A percentile compares a stretch with the other conserved stretches of the same genome.
phyloP scores from a whole-genome alignment of 1,140 invertebrate species.

The Trichoplusia ni region DNA sequence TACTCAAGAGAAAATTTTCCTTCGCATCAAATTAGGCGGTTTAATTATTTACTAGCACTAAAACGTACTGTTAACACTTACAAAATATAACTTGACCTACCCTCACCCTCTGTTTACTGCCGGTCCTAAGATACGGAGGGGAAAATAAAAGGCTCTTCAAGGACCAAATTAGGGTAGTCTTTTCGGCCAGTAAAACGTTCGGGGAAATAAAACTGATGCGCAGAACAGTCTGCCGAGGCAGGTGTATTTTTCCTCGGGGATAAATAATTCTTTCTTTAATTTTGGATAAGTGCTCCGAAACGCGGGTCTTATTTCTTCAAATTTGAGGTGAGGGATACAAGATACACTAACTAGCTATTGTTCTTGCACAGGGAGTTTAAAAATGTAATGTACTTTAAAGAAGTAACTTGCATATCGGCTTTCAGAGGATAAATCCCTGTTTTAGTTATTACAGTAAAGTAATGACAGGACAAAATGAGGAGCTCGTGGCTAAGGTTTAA shows the following conservation, averaged over 20 bases:
- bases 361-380: not conserved
- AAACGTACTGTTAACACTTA: constrained; percentile 62
- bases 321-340: not conserved
- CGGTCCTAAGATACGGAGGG: constrained; percentile 5
- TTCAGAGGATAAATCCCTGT: too few species aligned
- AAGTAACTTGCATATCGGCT: too few species aligned
- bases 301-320: constrained; percentile 27
- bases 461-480: too few species aligned
- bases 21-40: constrained; percentile 75
- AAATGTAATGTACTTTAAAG: too few species aligned
- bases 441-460: too few species aligned
- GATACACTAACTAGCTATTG: not conserved
- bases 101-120: constrained; percentile 29
- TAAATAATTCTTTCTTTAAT: constrained; percentile 50
- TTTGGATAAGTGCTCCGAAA: constrained; percentile 42
- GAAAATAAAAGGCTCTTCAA: constrained; percentile 40
- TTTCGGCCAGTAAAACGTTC: constrained; percentile 61
- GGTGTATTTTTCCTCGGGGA: constrained; percentile 63
- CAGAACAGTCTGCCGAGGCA: constrained; percentile 51
- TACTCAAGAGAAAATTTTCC: constrained; percentile 51
- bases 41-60: constrained; percentile 78
- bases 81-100: constrained; percentile 53
- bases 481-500: too few species aligned
- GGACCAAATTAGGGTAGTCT: constrained; percentile 58
- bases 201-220: constrained; percentile 68